These are phyloP conservation scores for Orthosia cruda DNA, from an alignment of 2,888 invertebrate species.

Conservation along the genomic window DNA sequence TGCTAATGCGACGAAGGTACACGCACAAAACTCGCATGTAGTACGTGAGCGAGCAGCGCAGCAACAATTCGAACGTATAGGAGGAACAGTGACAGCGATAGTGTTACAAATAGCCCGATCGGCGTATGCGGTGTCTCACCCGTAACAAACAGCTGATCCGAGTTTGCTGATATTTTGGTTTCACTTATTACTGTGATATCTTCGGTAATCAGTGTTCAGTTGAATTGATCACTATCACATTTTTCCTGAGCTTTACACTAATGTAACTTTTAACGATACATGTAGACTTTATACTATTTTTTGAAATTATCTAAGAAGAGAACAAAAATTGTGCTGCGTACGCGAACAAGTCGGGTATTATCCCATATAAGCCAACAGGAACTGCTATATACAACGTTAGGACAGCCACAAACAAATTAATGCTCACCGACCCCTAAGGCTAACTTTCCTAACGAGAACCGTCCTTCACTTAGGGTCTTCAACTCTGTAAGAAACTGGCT, in stretches of 20 bases:
- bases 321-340: too few species aligned
- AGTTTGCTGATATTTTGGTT: neutral
- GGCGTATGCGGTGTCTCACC: conserved; percentile 1
- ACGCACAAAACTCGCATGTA: too few species aligned
- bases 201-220: neutral
- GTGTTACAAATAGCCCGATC: neutral
- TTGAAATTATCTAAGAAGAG: too few species aligned
- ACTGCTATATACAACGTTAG: conserved; percentile 10
- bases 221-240: neutral
- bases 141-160: neutral
- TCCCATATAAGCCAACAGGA: neutral
- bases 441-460: conserved; percentile 55
- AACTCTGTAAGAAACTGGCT: conserved; percentile 58
- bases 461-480: conserved; percentile 50
- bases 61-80: too few species aligned
- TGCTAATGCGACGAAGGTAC: too few species aligned
- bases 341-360: too few species aligned
- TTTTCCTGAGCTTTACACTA: neutral
- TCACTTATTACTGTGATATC: neutral
- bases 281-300: too few species aligned
- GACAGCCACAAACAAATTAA: conserved; percentile 46
- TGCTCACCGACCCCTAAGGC: conserved; percentile 23
- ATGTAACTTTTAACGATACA: too few species aligned
- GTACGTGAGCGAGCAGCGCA: too few species aligned
- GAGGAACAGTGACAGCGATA: conserved; percentile 2